phyloP scores from a whole-genome alignment of 2,113 vertebrate species.

The Ceyx melanurus region DNA sequence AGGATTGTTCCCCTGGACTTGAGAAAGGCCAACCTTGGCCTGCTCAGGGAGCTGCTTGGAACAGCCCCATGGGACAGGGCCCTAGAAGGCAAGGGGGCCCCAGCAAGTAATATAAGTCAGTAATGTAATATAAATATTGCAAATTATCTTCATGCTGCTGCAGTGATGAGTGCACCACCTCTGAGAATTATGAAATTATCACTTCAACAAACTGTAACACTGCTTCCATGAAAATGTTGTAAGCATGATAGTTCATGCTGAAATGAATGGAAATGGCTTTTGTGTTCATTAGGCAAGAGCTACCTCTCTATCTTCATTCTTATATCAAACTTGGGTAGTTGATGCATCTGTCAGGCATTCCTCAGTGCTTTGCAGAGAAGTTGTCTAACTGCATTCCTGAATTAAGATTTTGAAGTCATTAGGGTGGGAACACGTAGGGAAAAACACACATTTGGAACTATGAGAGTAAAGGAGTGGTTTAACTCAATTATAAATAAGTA shows the following conservation, averaged over 20 bases:
- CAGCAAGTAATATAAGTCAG: too few species aligned
- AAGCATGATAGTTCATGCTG: constrained; percentile 43
- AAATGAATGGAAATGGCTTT: constrained; percentile 67
- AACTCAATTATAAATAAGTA: background rate
- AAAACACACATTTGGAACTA: background rate
- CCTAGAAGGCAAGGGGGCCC: too few species aligned
- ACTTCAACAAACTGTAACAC: constrained; percentile 60
- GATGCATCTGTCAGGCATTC: constrained; percentile 49
- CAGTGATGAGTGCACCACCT: constrained; percentile 45
- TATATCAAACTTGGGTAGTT: constrained; percentile 38
- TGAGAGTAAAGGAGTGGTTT: background rate
- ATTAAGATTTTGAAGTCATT: constrained; percentile 30
- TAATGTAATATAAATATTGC: background rate
- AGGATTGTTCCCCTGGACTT: too few species aligned
- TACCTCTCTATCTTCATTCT: constrained; percentile 55
- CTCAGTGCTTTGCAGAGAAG: constrained; percentile 28
- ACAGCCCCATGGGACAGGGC: too few species aligned
- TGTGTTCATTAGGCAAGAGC: constrained; percentile 61
- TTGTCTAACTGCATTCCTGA: constrained; percentile 17
- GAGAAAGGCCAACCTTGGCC: too few species aligned
- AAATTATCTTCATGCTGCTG: constrained; percentile 31
- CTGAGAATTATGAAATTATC: constrained; percentile 63
- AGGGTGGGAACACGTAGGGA: background rate
- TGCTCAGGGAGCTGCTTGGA: too few species aligned
- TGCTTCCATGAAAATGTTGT: constrained; percentile 61